Evolutionary conservation across 2,797 vertebrate species (phyloP), one percentile per base, ranked within the genome.

Genomic region (Mormyrus proboscirostris): DNA sequence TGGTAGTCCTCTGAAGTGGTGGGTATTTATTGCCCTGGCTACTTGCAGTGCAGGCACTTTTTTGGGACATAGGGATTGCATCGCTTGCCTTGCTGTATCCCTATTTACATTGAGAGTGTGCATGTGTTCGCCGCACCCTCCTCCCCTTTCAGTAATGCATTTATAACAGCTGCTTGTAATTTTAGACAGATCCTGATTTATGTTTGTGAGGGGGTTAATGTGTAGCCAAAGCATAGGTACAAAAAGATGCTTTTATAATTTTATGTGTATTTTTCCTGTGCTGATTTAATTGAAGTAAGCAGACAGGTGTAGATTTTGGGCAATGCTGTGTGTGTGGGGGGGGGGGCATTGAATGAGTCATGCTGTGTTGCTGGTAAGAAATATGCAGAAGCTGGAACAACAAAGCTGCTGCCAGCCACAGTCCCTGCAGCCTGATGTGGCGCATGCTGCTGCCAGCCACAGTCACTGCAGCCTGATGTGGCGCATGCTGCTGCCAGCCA

Each of bases 361-460:
- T 90, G 88, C 84, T 91, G 89, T 91, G 89, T 57, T 90, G 89
- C 51, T 89, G 88, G 88, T 91, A 84, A 87, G 90, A 90, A 91
- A 89, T 79, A 51, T 69, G 47, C 49, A 33, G 85, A 89, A 73
- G 19, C 69, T 62, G 25, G 50, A 82, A 84, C 88, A 76, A 87
- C 53, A 86, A 86, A 87, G 83, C 83, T 50, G 41, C 22, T 50
- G 44, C 55, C 51, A 59, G 51, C 19, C 22, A 14, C 14, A 51
- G 47, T 53, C 88, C 41, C 89, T 84, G 87, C 53, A 38, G 82
- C 59, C 79, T 85, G 19, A 51, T 88, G 29, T 88, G 79, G 44
- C 38, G 25, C 79, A 25, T 57, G 79, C 87, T 47, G 38, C 47
- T 33, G 87, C 57, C 55, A 19, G 53, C 53, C 19, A 2, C n/a